These are phyloP conservation scores for Colostygia pectinataria DNA, from an alignment of 2,888 invertebrate species.

Conservation along the genomic window DNA sequence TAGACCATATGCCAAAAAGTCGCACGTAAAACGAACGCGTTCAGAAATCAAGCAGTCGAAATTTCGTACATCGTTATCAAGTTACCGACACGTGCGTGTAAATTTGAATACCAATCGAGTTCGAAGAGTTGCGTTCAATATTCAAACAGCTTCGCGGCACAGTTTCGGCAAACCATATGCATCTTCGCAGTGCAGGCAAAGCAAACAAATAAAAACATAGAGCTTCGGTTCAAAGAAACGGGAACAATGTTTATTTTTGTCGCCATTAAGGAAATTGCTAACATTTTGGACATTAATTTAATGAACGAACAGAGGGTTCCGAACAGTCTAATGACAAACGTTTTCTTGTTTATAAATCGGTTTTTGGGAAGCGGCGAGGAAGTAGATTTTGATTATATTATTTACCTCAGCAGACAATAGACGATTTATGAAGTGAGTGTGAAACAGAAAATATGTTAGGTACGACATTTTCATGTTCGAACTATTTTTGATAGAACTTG, in stretches of 20 bases:
- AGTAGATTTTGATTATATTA: too few species aligned
- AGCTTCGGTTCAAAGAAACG: conserved; percentile 1
- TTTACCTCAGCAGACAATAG: too few species aligned
- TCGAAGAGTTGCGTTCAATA: conserved; percentile 3
- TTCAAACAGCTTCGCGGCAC: conserved; percentile 5
- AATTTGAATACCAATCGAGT: conserved; percentile 16
- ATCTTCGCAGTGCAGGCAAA: conserved; percentile 1
- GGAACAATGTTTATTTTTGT: conserved; percentile 17
- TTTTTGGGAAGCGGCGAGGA: too few species aligned
- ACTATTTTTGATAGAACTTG: too few species aligned
- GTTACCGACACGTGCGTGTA: conserved; percentile 17
- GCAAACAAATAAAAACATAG: not conserved
- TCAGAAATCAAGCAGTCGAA: conserved; percentile 8
- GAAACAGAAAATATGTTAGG: too few species aligned
- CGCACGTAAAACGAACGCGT: not conserved
- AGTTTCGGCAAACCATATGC: not conserved
- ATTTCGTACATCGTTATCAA: conserved; percentile 16
- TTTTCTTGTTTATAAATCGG: too few species aligned
- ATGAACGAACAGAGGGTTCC: conserved; percentile 5
- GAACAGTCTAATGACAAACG: too few species aligned
- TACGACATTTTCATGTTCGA: too few species aligned
- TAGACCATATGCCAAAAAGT: too few species aligned
- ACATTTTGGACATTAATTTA: conserved; percentile 23
- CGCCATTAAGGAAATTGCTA: conserved; percentile 27
- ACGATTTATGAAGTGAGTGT: too few species aligned